Evolutionary conservation across 2,113 vertebrate species (phyloP).

Genomic region (Zapus hudsonius): DNA sequence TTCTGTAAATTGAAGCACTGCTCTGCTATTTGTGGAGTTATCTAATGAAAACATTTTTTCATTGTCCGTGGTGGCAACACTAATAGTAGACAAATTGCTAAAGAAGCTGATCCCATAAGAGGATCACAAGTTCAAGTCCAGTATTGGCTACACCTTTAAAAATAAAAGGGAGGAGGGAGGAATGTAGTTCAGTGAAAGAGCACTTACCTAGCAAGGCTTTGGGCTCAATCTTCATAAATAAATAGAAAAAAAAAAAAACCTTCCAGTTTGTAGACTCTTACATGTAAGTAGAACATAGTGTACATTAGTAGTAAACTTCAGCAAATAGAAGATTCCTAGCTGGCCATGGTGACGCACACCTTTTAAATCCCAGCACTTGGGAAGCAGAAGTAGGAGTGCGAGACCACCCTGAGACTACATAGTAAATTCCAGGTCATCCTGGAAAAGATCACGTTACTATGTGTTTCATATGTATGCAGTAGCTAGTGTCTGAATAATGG

Average conservation of each 20-base stretch:
- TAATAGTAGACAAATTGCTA: not conserved
- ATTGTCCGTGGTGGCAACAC: too few species aligned
- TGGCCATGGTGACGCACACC: not conserved
- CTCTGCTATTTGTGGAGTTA: not conserved
- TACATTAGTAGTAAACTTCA: conserved; percentile 7
- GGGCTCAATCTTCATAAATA: not conserved
- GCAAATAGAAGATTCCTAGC: not conserved
- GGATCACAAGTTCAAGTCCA: not conserved
- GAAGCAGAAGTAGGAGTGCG: too few species aligned
- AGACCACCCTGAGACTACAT: too few species aligned
- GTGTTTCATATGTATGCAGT: not conserved
- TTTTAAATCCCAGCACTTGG: too few species aligned
- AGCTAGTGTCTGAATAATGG: not conserved
- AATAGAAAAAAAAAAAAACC: not conserved
- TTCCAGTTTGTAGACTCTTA: not conserved
- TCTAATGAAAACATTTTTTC: not conserved
- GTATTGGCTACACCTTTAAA: not conserved
- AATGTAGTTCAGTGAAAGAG: not conserved
- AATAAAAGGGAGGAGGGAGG: not conserved
- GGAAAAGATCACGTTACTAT: not conserved
- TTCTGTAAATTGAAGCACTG: not conserved
- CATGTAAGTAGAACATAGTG: not conserved
- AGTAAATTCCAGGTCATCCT: too few species aligned
- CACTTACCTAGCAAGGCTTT: not conserved
- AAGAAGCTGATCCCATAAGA: not conserved